A percentile compares a stretch with the other conserved stretches of the same genome.
phyloP scores from a whole-genome alignment of 2,888 invertebrate species.

The Hololepta plana region DNA sequence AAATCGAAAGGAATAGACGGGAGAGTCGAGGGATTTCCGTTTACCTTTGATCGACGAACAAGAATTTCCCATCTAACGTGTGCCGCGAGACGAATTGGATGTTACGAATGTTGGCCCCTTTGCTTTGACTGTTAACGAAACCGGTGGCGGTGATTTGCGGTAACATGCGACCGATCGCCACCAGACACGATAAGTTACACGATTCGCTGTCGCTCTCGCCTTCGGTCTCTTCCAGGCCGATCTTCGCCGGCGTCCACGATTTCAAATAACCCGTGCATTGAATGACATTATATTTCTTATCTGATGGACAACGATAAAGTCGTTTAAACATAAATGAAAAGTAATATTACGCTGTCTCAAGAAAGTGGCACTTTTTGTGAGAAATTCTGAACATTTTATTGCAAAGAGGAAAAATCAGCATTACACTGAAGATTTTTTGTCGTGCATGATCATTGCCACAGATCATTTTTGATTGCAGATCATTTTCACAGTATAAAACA shows the following conservation, averaged over 20 bases:
- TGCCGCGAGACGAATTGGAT: slow-evolving; percentile 72
- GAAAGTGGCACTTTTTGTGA: no score
- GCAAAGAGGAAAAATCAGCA: no score
- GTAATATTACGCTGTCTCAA: no score
- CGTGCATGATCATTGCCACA: no score
- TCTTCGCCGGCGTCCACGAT: slow-evolving; percentile 73
- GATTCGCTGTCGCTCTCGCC: slow-evolving; percentile 28
- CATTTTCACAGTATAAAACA: no score
- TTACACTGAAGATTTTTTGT: no score
- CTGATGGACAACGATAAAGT: slow-evolving; percentile 23
- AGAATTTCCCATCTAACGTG: slow-evolving; percentile 78
- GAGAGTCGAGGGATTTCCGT: slow-evolving; percentile 8
- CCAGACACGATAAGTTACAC: slow-evolving; percentile 68
- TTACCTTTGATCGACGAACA: slow-evolving; percentile 83
- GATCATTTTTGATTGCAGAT: no score
- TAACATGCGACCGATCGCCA: slow-evolving; percentile 67
- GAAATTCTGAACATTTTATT: no score
- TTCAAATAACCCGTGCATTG: slow-evolving; percentile 89
- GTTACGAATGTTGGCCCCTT: slow-evolving; percentile 35
- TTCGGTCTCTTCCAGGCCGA: slow-evolving; percentile 48
- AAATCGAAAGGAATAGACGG: not conserved
- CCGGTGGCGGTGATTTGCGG: slow-evolving; percentile 35
- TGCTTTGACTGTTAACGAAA: slow-evolving; percentile 17
- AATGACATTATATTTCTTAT: slow-evolving; percentile 73
- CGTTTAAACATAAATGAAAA: not conserved